A percentile compares a stretch with the other conserved stretches of the same genome.
These are phyloP conservation scores for Patella depressa DNA, from an alignment of 2,888 invertebrate species.

Conservation along the genomic window DNA sequence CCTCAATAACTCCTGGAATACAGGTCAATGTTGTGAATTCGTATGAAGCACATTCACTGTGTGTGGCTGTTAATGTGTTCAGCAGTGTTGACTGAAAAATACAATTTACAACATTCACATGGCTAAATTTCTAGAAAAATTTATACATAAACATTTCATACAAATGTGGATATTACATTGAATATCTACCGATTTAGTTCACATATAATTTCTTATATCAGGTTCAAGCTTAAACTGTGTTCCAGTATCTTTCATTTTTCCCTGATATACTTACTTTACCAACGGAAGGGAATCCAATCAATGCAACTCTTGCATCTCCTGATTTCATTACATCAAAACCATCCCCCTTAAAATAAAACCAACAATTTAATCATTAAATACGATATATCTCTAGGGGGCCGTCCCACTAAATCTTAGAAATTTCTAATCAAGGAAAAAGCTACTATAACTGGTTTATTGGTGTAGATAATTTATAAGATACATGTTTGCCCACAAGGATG, in stretches of 20 bases:
- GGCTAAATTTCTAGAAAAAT: neutral
- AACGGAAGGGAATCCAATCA: conserved; percentile 98
- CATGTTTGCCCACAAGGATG: no score
- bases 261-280: conserved; percentile 82
- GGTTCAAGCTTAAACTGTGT: neutral
- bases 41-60: conserved; percentile 96
- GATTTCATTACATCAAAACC: conserved; percentile 99
- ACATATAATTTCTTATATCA: neutral
- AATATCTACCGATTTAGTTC: neutral
- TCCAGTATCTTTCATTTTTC: neutral
- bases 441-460: no score
- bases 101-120: neutral
- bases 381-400: no score
- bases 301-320: conserved; percentile 96
- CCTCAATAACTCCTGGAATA: conserved; percentile 97
- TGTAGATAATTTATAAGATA: no score
- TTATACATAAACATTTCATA: neutral
- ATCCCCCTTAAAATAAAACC: conserved; percentile 71
- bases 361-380: neutral
- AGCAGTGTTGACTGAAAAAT: conserved; percentile 88
- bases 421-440: no score
- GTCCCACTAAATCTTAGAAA: no score
- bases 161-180: neutral
- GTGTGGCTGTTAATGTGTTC: conserved; percentile 94
- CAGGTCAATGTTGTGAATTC: conserved; percentile 99